Percentiles rank a stretch among this genome's conserved stretches.
Evolutionary conservation across 2,113 vertebrate genomes (phyloP).

Genomic region (Polypterus senegalus): DNA sequence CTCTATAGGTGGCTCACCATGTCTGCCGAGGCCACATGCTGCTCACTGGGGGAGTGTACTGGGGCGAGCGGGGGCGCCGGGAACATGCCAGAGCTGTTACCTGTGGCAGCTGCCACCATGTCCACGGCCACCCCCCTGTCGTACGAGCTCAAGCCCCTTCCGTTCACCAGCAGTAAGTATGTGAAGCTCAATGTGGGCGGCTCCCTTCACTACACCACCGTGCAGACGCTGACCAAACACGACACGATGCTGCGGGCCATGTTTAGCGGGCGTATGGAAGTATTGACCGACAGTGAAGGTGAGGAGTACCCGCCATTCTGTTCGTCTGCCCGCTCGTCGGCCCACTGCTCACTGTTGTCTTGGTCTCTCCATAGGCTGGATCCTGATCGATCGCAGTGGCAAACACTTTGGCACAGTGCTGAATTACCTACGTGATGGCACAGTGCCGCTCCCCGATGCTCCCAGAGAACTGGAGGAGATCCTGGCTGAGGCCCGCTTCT

Average conservation of each 20-base stretch:
- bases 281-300: conserved; percentile 69
- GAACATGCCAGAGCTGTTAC: conserved; percentile 31
- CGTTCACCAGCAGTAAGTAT: conserved; percentile 65
- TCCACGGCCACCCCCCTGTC: conserved; percentile 12
- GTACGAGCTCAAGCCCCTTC: conserved; percentile 37
- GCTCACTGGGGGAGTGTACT: neutral
- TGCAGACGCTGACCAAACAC: conserved; percentile 73
- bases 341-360: neutral
- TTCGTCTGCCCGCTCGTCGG: neutral
- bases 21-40: conserved; percentile 49
- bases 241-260: conserved; percentile 66
- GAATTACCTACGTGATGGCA: conserved; percentile 74
- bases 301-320: neutral
- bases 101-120: conserved; percentile 21
- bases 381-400: conserved; percentile 70
- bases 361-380: conserved; percentile 51
- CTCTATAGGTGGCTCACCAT: conserved; percentile 23
- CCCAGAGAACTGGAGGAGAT: conserved; percentile 66
- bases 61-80: conserved; percentile 19
- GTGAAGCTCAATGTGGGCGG: conserved; percentile 76
- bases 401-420: conserved; percentile 68
- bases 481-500: conserved; percentile 68
- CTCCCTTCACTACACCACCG: conserved; percentile 71
- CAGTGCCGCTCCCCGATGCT: conserved; percentile 67
- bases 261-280: conserved; percentile 62